Conservation (phyloP, 2,888 invertebrate species). For the Diplazon laetatorius region DNA sequence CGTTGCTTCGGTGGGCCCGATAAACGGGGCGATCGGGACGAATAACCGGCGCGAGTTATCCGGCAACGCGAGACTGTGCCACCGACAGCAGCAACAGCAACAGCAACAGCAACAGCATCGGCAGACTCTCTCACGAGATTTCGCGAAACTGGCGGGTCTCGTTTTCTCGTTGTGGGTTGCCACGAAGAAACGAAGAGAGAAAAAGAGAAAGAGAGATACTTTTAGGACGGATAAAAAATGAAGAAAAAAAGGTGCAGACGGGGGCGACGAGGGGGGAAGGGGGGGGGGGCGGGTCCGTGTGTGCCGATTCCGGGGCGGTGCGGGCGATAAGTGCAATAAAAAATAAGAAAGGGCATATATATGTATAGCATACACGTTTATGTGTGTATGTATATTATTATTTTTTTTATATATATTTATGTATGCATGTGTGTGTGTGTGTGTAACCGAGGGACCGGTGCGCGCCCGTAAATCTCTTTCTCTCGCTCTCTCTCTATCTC, state of each 20-base stretch:
- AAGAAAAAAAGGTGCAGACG: conserved; percentile 34
- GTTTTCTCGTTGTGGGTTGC: conserved; percentile 31
- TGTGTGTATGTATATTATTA: no score
- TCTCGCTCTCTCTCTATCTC: conserved; percentile 61
- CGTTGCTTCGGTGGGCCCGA: conserved; percentile 53
- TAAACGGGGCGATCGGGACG: conserved; percentile 55
- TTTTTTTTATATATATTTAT: no score
- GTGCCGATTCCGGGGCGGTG: conserved; percentile 67
- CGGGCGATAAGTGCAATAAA: conserved; percentile 68
- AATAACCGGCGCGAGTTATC: conserved; percentile 41
- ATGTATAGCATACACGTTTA: no score
- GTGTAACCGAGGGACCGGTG: conserved; percentile 74
- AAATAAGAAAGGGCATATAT: conserved; percentile 66
- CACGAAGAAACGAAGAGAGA: conserved; percentile 59
- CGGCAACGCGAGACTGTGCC: conserved; percentile 29
- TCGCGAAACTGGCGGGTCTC: conserved; percentile 62
- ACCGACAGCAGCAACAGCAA: no score
- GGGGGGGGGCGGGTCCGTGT: conserved; percentile 59
- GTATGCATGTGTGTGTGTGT: no score
- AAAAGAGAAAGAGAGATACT: conserved; percentile 59
- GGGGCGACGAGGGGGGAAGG: conserved; percentile 14
- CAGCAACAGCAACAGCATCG: no score
- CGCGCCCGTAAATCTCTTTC: conserved; percentile 77
- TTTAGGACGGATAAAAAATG: conserved; percentile 46
- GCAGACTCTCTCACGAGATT: conserved; percentile 65